Evolutionary conservation across 2,113 vertebrate genomes (phyloP).

Genomic region (Campylorhamphus procurvoides): DNA sequence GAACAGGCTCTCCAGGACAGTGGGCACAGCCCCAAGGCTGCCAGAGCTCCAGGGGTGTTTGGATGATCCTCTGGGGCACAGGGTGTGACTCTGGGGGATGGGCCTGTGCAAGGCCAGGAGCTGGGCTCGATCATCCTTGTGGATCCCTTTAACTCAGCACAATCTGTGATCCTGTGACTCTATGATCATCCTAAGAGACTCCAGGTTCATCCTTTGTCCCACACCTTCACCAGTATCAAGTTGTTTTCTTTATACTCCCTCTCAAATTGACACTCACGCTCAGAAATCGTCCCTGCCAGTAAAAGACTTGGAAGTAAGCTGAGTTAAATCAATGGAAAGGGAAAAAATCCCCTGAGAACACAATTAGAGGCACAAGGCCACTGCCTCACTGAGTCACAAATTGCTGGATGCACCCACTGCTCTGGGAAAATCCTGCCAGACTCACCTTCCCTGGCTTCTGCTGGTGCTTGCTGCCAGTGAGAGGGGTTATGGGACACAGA

Average conservation of each 20-base stretch:
- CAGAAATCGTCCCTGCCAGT: not conserved
- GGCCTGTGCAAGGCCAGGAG: not conserved
- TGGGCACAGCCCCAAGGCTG: not conserved
- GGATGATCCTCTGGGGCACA: not conserved
- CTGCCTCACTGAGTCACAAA: not conserved
- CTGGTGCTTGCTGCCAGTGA: not conserved
- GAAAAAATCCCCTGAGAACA: fast-evolving
- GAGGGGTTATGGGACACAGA: fast-evolving
- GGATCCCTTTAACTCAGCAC: not conserved
- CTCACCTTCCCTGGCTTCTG: not conserved
- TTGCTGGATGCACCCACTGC: not conserved
- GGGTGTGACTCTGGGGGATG: not conserved
- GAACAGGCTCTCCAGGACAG: not conserved
- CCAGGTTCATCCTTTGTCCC: not conserved
- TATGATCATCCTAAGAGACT: not conserved
- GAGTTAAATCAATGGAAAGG: not conserved
- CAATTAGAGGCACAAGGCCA: not conserved
- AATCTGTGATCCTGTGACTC: not conserved
- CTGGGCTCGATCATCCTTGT: not conserved
- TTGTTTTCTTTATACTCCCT: not conserved
- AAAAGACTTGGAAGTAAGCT: not conserved
- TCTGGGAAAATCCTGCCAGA: not conserved
- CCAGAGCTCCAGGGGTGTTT: not conserved
- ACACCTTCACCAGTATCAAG: fast-evolving
- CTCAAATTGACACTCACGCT: not conserved